These are phyloP conservation scores for Sinocyclocheilus rhinocerous DNA, from an alignment of 2,113 vertebrate genomes.

Conservation along the genomic window DNA sequence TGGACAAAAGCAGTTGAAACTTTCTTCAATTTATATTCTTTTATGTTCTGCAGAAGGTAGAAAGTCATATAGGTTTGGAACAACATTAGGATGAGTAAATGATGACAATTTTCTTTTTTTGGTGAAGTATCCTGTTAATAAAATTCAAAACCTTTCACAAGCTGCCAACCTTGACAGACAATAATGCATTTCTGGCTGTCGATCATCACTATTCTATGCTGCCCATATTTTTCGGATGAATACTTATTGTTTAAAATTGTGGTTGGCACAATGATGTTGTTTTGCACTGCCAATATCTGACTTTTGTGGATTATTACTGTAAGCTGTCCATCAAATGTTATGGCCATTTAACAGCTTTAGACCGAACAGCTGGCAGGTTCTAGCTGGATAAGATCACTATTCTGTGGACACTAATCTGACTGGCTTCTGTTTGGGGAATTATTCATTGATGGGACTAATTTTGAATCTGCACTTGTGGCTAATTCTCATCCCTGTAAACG, in stretches of 20 bases:
- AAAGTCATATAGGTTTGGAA: background rate
- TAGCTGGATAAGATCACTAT: constrained; percentile 47
- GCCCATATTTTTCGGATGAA: constrained; percentile 4
- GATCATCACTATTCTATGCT: background rate
- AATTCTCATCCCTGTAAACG: constrained; percentile 15
- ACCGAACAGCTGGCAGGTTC: constrained; percentile 55
- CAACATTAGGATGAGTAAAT: background rate
- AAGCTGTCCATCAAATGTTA: background rate
- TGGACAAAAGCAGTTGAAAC: too few relatives aligned
- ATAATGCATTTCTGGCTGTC: constrained; percentile 9
- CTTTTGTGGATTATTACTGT: constrained; percentile 28
- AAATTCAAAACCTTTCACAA: background rate
- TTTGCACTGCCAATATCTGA: constrained; percentile 39
- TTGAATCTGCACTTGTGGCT: constrained; percentile 39
- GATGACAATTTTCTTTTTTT: background rate
- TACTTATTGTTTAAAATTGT: constrained; percentile 1
- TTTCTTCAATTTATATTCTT: too few relatives aligned
- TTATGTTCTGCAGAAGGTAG: too few relatives aligned
- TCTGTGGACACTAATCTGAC: constrained; percentile 31
- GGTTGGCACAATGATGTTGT: constrained; percentile 30
- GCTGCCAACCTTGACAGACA: constrained; percentile 24
- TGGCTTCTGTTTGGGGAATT: constrained; percentile 15
- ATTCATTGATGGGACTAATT: constrained; percentile 10
- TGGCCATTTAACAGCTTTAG: constrained; percentile 18
- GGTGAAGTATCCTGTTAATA: background rate